These are phyloP conservation scores for Paraescarpia echinospica DNA, from an alignment of 1,140 invertebrate genomes.

Conservation along the genomic window DNA sequence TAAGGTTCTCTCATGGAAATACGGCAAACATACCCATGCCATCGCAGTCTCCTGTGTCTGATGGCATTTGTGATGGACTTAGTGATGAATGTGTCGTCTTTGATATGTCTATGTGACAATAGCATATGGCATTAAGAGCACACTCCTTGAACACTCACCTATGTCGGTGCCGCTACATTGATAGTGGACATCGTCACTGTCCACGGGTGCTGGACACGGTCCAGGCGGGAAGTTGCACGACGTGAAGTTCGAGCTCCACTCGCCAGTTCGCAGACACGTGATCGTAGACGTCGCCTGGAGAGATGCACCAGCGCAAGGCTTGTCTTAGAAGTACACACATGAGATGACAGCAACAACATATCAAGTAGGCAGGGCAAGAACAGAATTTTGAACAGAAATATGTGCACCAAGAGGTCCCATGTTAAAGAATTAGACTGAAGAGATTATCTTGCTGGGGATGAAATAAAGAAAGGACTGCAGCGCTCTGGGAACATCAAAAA, in stretches of 20 bases:
- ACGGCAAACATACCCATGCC: no score
- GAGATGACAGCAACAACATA: no score
- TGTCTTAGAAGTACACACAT: constrained; percentile 10
- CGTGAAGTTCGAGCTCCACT: neutral
- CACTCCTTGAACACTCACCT: neutral
- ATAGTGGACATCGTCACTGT: constrained; percentile 14
- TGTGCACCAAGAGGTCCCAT: constrained; percentile 24
- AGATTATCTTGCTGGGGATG: no score
- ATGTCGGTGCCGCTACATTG: neutral
- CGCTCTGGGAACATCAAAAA: no score
- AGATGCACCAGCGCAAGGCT: constrained; percentile 21
- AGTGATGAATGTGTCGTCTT: no score
- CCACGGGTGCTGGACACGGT: constrained; percentile 6
- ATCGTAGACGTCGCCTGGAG: constrained; percentile 10
- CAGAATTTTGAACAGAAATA: no score
- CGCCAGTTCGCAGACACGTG: neutral
- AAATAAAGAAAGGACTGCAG: no score
- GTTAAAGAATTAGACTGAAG: constrained; percentile 18
- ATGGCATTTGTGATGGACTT: no score
- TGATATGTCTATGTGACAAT: neutral
- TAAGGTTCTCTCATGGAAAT: no score
- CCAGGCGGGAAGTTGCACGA: constrained; percentile 7
- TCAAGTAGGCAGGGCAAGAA: no score
- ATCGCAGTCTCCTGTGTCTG: no score
- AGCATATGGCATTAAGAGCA: neutral